These are phyloP conservation scores for Leptopilina syphax DNA, from an alignment of 2,888 invertebrate genomes.

Conservation along the genomic window DNA sequence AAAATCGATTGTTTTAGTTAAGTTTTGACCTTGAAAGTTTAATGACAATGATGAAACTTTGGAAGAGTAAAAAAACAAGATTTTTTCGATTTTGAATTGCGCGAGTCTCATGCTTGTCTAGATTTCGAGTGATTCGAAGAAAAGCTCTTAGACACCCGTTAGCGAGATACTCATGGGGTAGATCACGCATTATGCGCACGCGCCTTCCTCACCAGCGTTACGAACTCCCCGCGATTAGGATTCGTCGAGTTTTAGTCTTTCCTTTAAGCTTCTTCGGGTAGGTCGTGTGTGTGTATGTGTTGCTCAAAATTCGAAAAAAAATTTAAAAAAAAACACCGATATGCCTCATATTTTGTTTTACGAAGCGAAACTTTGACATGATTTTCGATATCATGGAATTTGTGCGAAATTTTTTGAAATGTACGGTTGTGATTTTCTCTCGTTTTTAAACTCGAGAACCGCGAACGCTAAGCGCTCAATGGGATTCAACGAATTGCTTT, in stretches of 20 bases:
- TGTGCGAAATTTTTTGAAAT: constrained; percentile 10
- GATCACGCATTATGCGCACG: constrained; percentile 53
- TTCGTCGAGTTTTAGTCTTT: constrained; percentile 64
- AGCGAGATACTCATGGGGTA: constrained; percentile 54
- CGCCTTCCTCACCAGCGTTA: constrained; percentile 57
- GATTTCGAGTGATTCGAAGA: background rate
- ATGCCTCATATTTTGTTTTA: constrained; percentile 36
- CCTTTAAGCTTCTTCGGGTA: constrained; percentile 56
- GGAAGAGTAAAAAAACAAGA: background rate
- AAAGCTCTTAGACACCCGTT: constrained; percentile 58
- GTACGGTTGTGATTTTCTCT: constrained; percentile 16
- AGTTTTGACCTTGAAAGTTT: background rate
- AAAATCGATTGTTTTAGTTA: background rate
- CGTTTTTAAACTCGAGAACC: background rate
- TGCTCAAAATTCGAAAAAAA: constrained; percentile 14
- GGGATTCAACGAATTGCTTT: constrained; percentile 16
- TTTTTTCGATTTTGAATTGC: background rate
- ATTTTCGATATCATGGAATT: background rate
- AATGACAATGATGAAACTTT: background rate
- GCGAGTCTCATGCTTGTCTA: background rate
- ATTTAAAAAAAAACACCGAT: constrained; percentile 54
- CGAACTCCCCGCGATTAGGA: constrained; percentile 62
- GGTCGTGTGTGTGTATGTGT: constrained; percentile 40
- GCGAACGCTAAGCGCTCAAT: constrained; percentile 20
- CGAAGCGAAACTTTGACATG: background rate